Base-by-base conservation (phyloP, 1,140 invertebrate species). In the Drosophila subobscura region DNA sequence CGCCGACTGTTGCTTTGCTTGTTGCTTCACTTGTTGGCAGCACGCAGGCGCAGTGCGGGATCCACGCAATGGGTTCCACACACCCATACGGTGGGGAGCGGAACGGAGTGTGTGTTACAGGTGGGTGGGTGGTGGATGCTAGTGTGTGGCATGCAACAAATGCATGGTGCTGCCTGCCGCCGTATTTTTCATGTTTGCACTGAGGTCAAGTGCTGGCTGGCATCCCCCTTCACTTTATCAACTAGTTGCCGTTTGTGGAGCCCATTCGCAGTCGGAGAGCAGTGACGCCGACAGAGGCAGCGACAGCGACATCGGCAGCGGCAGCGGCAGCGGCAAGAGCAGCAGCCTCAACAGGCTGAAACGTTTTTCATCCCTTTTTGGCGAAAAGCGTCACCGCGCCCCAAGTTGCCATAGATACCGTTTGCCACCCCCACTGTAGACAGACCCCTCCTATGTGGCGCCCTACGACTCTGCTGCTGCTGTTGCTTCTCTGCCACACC, bases 11-110 rank as follows among this genome's bases (percentile, higher is more conserved):
- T 51, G 57, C 50, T 65, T 56, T 77, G 80, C 81, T 85, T 85
- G 80, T 85, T 85, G 80, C 81, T 85, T 85, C 80, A 85, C 81
- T 85, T 85, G 80, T 86, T 85, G 80, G 68, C 72, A 71, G 53
- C 27, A 23, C 80, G 81, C 81, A 65, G 71, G 80, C 80, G 80
- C 81, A 72, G 50, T 49, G 42, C 25, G 29, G 73, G 40, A 64
- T 85, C 81, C 81, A 85, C 72, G 76, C 6, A 10, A 37, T 37
- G 33, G 33, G 33, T 12, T 37, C 40, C 27, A 41, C 20, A 46
- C 57, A 44, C 42, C 22, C n/a, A 10, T 12, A 1, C 4, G 2
- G 6, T 5, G 29, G 1, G 6, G 33, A 37, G 1, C 10, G 41
- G 33, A 22, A 22, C 20, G 27, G 55, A 41, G 66, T 73, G 55